Evolutionary conservation across 2,888 invertebrate genomes (phyloP).

Genomic region (Ophioninae sp.): DNA sequence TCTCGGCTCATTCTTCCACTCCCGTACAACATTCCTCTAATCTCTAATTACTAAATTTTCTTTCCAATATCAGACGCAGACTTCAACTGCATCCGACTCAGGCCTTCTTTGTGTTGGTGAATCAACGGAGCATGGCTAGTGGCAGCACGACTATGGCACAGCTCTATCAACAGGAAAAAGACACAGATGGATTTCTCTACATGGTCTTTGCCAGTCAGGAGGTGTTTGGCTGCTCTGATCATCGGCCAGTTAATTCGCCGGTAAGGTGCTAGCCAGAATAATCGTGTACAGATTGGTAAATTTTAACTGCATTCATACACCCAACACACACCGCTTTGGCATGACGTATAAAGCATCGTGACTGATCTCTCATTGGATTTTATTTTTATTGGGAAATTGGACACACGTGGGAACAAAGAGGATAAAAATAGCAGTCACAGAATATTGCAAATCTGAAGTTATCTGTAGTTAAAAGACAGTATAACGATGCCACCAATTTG

Average conservation of each 20-base stretch:
- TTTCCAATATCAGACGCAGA: slow-evolving; percentile 81
- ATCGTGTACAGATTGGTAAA: too few relatives aligned
- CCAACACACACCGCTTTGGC: too few relatives aligned
- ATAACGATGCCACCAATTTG: too few relatives aligned
- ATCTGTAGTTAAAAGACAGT: too few relatives aligned
- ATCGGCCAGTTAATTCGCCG: slow-evolving; percentile 30
- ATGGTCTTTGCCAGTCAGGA: slow-evolving; percentile 95
- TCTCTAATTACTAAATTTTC: not conserved
- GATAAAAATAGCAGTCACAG: too few relatives aligned
- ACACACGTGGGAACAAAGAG: too few relatives aligned
- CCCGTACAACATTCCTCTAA: not conserved
- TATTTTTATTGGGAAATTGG: too few relatives aligned
- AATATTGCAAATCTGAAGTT: too few relatives aligned
- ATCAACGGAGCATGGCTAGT: slow-evolving; percentile 91
- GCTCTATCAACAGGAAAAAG: slow-evolving; percentile 88
- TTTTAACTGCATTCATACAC: too few relatives aligned
- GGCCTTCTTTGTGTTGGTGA: slow-evolving; percentile 91
- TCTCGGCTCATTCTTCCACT: not conserved
- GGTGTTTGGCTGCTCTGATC: slow-evolving; percentile 85
- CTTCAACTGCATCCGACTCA: slow-evolving; percentile 85
- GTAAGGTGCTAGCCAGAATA: not conserved
- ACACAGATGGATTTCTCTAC: slow-evolving; percentile 93
- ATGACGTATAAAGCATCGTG: too few relatives aligned
- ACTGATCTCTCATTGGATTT: too few relatives aligned
- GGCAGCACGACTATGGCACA: slow-evolving; percentile 91